A percentile compares a stretch with the other conserved stretches of the same genome.
Conservation (phyloP, 2,888 invertebrate genomes). For the Tupiocoris notatus region DNA sequence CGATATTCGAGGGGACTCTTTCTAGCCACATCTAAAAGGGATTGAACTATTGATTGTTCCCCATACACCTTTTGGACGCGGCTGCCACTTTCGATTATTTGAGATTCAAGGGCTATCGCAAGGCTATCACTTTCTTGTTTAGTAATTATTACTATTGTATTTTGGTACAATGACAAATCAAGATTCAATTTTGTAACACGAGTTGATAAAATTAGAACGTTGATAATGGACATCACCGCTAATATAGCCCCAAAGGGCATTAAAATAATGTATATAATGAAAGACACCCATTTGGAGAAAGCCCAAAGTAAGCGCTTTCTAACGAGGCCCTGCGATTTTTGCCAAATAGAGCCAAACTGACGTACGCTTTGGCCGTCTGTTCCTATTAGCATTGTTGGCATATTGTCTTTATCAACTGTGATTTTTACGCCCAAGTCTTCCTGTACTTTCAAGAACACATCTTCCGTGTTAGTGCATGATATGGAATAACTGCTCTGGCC, state of each 20-base stretch:
- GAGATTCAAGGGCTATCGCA: neutral
- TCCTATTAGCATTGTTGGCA: neutral
- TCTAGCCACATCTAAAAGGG: neutral
- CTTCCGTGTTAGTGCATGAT: constrained; percentile 91
- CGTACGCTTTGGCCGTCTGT: neutral
- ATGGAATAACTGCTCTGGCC: no score
- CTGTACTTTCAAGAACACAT: constrained; percentile 72
- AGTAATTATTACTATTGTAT: neutral
- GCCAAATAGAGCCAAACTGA: no score
- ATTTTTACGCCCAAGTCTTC: neutral
- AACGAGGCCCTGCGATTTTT: no score
- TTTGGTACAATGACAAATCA: neutral
- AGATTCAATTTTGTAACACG: neutral
- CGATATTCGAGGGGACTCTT: neutral
- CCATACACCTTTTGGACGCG: neutral
- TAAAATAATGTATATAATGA: neutral
- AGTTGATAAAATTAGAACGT: neutral
- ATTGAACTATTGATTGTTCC: neutral
- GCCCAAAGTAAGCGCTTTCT: neutral
- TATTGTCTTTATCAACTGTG: neutral
- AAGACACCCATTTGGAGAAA: neutral
- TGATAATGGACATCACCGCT: neutral
- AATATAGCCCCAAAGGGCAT: neutral
- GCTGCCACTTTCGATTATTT: neutral
- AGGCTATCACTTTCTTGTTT: neutral